phyloP scores from a whole-genome alignment of 1,140 invertebrate genomes.

The Hypothenemus hampei region DNA sequence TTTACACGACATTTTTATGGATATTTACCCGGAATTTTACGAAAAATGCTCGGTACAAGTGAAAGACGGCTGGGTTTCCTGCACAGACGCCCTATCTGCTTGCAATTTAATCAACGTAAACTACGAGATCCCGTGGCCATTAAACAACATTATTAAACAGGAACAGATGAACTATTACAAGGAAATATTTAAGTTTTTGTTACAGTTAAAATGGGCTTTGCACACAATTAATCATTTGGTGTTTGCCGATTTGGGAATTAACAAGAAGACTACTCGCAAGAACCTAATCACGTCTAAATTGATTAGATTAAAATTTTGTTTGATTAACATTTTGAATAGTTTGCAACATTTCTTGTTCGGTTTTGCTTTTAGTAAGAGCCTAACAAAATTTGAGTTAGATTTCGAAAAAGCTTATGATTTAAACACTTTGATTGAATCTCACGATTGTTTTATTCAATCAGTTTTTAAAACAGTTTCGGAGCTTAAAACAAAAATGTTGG shows the following conservation, averaged over 20 bases:
- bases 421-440: conserved; percentile 34
- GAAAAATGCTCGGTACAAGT: conserved; percentile 36
- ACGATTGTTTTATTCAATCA: conserved; percentile 35
- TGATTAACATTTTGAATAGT: conserved; percentile 57
- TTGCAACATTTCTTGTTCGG: conserved; percentile 62
- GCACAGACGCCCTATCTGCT: conserved; percentile 44
- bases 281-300: conserved; percentile 41
- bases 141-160: conserved; percentile 52
- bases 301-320: conserved; percentile 55
- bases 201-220: conserved; percentile 60
- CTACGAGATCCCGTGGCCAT: conserved; percentile 51
- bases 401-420: conserved; percentile 40
- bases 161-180: conserved; percentile 54
- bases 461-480: conserved; percentile 21
- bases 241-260: conserved; percentile 46
- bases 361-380: conserved; percentile 48
- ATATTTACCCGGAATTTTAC: conserved; percentile 37
- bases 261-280: conserved; percentile 4
- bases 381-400: conserved; percentile 35
- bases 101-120: conserved; percentile 52
- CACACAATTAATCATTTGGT: conserved; percentile 55
- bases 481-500: conserved; percentile 16
- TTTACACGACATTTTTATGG: conserved; percentile 38
- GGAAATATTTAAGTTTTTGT: conserved; percentile 56
- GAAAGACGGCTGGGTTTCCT: conserved; percentile 20